These are phyloP conservation scores for Muschampia plurimacula DNA, from an alignment of 2,888 invertebrate genomes.

Conservation along the genomic window DNA sequence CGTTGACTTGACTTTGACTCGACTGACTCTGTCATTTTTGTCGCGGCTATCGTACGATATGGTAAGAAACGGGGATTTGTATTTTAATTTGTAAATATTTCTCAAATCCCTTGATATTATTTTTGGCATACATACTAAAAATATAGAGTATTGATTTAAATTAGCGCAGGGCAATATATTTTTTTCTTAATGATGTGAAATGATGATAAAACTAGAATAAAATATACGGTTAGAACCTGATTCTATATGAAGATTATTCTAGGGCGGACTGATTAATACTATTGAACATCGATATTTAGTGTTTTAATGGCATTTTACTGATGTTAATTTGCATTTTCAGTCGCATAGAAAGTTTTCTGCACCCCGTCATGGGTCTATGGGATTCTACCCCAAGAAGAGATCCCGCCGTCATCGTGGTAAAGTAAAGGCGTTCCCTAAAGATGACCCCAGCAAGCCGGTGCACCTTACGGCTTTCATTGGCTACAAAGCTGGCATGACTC, in stretches of 20 bases:
- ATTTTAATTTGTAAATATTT: constrained; percentile 33
- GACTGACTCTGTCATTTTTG: constrained; percentile 73
- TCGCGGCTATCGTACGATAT: constrained; percentile 72
- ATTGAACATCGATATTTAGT: not conserved
- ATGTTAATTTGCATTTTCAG: constrained; percentile 84
- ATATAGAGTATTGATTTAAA: not conserved
- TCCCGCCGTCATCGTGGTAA: constrained; percentile 98
- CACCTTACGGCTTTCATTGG: constrained; percentile 99
- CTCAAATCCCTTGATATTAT: constrained; percentile 30
- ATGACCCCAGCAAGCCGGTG: constrained; percentile 98
- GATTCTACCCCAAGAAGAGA: constrained; percentile 99
- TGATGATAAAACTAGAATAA: constrained; percentile 87
- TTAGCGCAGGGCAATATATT: not conserved
- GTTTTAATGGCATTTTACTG: not conserved
- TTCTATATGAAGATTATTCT: constrained; percentile 89
- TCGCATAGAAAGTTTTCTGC: constrained; percentile 99
- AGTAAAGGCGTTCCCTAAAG: constrained; percentile 99
- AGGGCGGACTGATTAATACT: constrained; percentile 90
- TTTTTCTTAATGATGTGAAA: constrained; percentile 48
- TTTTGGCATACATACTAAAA: not conserved
- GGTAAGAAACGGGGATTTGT: constrained; percentile 54
- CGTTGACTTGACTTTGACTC: too few relatives aligned
- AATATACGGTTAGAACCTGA: constrained; percentile 90
- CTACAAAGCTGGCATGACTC: constrained; percentile 99
- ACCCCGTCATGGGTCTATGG: constrained; percentile 99